Evolutionary conservation across 1,140 invertebrate species (phyloP).

Genomic region (Cyclina sinensis): DNA sequence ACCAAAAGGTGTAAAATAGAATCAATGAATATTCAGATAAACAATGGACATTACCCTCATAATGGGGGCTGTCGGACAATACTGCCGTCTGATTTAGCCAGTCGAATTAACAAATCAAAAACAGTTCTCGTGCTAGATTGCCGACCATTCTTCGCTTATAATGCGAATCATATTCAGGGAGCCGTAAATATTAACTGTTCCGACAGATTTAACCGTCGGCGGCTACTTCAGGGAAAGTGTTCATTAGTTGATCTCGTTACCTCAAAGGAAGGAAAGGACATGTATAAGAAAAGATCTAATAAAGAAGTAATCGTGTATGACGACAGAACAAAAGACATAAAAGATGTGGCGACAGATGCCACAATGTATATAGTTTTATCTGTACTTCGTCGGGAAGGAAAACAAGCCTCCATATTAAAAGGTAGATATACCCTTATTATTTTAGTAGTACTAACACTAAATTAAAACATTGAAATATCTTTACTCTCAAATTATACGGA

Average conservation of each 20-base stretch:
- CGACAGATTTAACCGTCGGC: constrained; percentile 91
- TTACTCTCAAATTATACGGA: too few relatives aligned
- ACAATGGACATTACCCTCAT: constrained; percentile 50
- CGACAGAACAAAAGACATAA: constrained; percentile 87
- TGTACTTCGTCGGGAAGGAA: constrained; percentile 91
- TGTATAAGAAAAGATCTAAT: constrained; percentile 87
- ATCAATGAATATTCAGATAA: constrained; percentile 74
- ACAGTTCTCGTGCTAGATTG: constrained; percentile 90
- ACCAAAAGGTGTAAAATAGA: constrained; percentile 81
- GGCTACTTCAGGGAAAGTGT: constrained; percentile 91
- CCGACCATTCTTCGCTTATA: constrained; percentile 91
- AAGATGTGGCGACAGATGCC: constrained; percentile 87
- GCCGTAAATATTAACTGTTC: constrained; percentile 93
- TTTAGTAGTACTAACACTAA: too few relatives aligned
- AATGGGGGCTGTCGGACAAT: constrained; percentile 74
- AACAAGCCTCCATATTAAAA: constrained; percentile 90
- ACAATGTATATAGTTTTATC: constrained; percentile 91
- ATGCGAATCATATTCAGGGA: constrained; percentile 91
- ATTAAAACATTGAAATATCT: too few relatives aligned
- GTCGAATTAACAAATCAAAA: constrained; percentile 76
- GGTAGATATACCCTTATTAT: too few relatives aligned
- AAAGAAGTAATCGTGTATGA: constrained; percentile 91
- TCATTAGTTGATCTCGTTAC: constrained; percentile 90
- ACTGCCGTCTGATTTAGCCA: constrained; percentile 76
- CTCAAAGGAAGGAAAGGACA: constrained; percentile 89